phyloP scores from a whole-genome alignment of 2,888 invertebrate species.

The Thymelicus sylvestris region DNA sequence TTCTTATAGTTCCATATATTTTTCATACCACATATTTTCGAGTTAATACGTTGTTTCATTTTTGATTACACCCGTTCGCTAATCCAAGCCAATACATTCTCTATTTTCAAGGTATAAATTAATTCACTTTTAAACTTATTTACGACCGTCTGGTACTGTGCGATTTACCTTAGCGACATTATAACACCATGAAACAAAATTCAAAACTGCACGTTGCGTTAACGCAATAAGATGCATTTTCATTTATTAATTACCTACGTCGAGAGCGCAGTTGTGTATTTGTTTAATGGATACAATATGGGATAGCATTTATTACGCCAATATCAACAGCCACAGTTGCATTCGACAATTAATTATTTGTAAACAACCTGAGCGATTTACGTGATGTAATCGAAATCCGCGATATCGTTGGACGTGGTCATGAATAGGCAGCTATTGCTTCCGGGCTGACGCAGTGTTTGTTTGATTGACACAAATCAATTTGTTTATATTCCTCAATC shows the following conservation, averaged over 20 bases:
- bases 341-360: conserved; percentile 82
- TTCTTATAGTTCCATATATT: not conserved
- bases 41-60: not conserved
- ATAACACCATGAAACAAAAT: not conserved
- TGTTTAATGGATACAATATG: conserved; percentile 63
- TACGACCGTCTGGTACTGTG: conserved; percentile 65
- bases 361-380: conserved; percentile 68
- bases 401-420: conserved; percentile 66
- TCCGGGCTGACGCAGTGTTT: not conserved
- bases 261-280: conserved; percentile 50
- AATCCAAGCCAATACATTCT: conserved; percentile 82
- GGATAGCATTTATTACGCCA: conserved; percentile 76
- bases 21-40: not conserved
- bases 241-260: conserved; percentile 38
- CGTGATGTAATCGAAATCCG: conserved; percentile 50
- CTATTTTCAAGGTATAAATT: conserved; percentile 80
- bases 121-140: conserved; percentile 74
- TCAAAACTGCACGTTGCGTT: conserved; percentile 35
- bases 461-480: conserved; percentile 20
- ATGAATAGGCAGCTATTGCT: conserved; percentile 58
- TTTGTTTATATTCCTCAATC: not conserved
- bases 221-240: conserved; percentile 47
- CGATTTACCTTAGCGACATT: conserved; percentile 13
- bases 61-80: conserved; percentile 55
- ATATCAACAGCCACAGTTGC: conserved; percentile 78